Conservation (phyloP, 2,113 vertebrate species). For the Anoplopoma fimbria region DNA sequence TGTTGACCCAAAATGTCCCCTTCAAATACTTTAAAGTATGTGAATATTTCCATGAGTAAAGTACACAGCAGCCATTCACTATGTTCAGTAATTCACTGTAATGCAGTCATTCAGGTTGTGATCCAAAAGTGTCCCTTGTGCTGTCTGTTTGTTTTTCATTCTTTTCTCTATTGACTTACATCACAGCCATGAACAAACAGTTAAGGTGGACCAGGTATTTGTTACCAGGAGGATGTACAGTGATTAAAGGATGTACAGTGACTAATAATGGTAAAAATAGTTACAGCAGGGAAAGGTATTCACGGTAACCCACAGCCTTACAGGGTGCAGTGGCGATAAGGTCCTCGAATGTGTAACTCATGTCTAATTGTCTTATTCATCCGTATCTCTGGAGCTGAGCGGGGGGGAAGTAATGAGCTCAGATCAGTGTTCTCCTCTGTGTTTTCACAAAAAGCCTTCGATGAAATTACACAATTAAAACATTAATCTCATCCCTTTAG, state of each 20-base stretch:
- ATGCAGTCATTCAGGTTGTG: conserved; percentile 60
- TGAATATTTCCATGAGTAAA: conserved; percentile 11
- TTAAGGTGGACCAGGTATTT: neutral
- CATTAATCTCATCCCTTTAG: conserved; percentile 25
- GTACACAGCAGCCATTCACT: neutral
- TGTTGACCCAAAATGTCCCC: neutral
- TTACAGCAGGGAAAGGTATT: conserved; percentile 17
- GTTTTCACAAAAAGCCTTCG: conserved; percentile 31
- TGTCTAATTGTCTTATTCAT: conserved; percentile 43
- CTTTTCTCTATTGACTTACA: neutral
- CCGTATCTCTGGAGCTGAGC: conserved; percentile 24
- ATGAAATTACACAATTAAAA: conserved; percentile 17
- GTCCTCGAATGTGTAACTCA: conserved; percentile 24
- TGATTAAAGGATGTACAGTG: neutral
- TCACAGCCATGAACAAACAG: neutral
- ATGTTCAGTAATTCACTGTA: conserved; percentile 22
- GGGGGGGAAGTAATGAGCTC: conserved; percentile 37
- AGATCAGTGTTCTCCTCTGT: conserved; percentile 25
- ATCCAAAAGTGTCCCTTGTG: neutral
- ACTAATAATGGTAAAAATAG: neutral
- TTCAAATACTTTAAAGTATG: conserved; percentile 43
- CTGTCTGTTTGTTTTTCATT: neutral
- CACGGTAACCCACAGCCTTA: conserved; percentile 10
- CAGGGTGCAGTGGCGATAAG: conserved; percentile 6
- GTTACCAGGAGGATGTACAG: no score